phyloP scores from a whole-genome alignment of 2,888 invertebrate species.

The Oxytorus armatus region DNA sequence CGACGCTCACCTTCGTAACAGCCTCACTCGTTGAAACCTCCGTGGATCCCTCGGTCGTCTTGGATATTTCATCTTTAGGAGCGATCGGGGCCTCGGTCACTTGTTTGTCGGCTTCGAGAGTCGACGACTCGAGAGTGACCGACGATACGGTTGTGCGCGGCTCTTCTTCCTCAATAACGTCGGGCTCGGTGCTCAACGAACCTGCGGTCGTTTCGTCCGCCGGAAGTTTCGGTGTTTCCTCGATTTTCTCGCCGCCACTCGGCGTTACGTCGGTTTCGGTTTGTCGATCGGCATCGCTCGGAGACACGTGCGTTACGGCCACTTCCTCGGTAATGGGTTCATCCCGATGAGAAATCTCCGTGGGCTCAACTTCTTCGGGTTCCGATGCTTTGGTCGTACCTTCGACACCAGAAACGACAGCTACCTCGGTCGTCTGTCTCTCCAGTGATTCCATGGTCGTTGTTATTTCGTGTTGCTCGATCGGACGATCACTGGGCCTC shows the following conservation, averaged over 20 bases:
- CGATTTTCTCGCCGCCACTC: constrained; percentile 40
- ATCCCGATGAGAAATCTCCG: constrained; percentile 9
- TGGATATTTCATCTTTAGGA: constrained; percentile 47
- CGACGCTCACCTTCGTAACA: constrained; percentile 24
- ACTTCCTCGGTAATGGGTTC: constrained; percentile 56
- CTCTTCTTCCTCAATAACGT: constrained; percentile 30
- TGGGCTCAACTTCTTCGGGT: constrained; percentile 16
- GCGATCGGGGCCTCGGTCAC: constrained; percentile 39
- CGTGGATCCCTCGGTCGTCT: constrained; percentile 9
- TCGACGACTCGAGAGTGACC: constrained; percentile 32
- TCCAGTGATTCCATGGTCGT: constrained; percentile 1
- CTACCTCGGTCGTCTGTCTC: constrained; percentile 2
- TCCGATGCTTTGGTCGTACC: too few species aligned
- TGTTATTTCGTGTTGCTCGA: constrained; percentile 2
- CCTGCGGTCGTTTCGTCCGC: constrained; percentile 7
- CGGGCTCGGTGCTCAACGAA: constrained; percentile 10
- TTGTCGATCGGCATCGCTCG: constrained; percentile 55
- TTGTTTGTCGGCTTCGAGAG: constrained; percentile 44
- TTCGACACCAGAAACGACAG: constrained; percentile 11
- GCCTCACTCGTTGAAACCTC: constrained; percentile 2
- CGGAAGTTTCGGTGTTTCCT: constrained; percentile 38
- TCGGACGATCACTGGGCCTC: constrained; percentile 57
- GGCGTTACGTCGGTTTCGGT: constrained; percentile 34
- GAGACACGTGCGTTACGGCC: constrained; percentile 48
- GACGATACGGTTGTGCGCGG: constrained; percentile 21